Evolutionary conservation across 1,140 invertebrate genomes (phyloP).

Genomic region (Drosophila asahinai): DNA sequence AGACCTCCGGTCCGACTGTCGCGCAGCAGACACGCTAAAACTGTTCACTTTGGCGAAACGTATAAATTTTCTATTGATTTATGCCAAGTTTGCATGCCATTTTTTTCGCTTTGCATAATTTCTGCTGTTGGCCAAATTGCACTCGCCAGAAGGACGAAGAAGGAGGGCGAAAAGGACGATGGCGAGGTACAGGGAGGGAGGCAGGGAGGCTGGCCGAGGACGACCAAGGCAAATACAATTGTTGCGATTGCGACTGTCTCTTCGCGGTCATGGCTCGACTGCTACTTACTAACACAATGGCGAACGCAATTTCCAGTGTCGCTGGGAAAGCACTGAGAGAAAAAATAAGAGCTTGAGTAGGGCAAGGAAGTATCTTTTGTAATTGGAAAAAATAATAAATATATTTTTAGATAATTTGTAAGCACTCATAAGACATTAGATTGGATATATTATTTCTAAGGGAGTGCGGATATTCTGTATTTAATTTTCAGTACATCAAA

Average conservation of each 20-base stretch:
- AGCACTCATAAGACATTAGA: too few species aligned
- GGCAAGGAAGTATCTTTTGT: too few species aligned
- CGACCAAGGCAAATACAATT: conserved; percentile 67
- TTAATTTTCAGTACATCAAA: neutral
- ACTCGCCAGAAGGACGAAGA: conserved; percentile 27
- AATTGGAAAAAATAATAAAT: too few species aligned
- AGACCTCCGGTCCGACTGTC: conserved; percentile 53
- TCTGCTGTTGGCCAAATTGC: conserved; percentile 78
- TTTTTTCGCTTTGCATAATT: conserved; percentile 83
- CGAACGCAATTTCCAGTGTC: conserved; percentile 49
- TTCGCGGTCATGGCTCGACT: conserved; percentile 63
- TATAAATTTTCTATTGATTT: conserved; percentile 84
- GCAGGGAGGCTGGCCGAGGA: conserved; percentile 14
- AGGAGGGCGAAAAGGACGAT: neutral
- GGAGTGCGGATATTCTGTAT: neutral
- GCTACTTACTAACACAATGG: conserved; percentile 61
- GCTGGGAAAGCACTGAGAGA: conserved; percentile 12
- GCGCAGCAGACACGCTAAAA: conserved; percentile 62
- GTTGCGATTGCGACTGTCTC: conserved; percentile 72
- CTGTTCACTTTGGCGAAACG: conserved; percentile 76
- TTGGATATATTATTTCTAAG: too few species aligned
- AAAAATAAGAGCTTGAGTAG: neutral
- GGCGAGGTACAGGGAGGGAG: neutral
- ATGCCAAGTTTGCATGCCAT: conserved; percentile 83
- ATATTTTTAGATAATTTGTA: too few species aligned